Base-by-base conservation (phyloP, 2,113 vertebrate genomes). In the Entosphenus tridentatus region DNA sequence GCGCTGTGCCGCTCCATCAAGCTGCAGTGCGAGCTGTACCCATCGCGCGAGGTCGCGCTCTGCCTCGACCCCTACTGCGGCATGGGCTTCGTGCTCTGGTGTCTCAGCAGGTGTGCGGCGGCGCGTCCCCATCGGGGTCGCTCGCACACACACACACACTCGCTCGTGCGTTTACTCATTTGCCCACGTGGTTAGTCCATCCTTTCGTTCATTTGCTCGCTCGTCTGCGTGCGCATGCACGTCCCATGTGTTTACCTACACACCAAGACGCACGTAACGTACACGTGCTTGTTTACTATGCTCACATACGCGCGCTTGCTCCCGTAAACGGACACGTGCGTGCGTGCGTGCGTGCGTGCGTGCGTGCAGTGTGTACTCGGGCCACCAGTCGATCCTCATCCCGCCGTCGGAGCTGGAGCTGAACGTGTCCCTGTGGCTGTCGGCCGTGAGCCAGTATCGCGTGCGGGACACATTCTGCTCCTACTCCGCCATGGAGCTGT, bases 401-500 rank as follows among this genome's bases (percentile, higher is more conserved):
- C 62, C 62, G 62, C 62, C 62, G 8, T n/a, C 18, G 62, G 62
- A 65, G 10, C 62, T 65, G 62, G 62, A 65, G 62, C n/a, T 18
- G 8, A 18, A 65, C 18, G n/a, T 18, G 9, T n/a, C 62, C n/a
- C 18, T 65, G 62, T 65, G 62, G 62, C 62, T 65, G 10, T 16
- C 8, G 8, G 62, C 62, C 8, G 62, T 65, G 8, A 65, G 62
- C 62, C 62, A 65, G 62, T 18, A 65, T 10, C 62, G 62, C n/a
- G 62, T 65, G n/a, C 62, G 62, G 62, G 62, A 65, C 62, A 65
- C 62, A 10, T 65, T 65, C 62, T 65, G 62, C 62, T 65, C 62
- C 8, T 65, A 65, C 62, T 65, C 62, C 62, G 62, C 62, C 62
- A 65, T 65, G 62, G 62, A 65, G 62, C 62, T 65, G 62, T 65